Conservation (phyloP, 2,113 vertebrate genomes). For the Varanus komodoensis region DNA sequence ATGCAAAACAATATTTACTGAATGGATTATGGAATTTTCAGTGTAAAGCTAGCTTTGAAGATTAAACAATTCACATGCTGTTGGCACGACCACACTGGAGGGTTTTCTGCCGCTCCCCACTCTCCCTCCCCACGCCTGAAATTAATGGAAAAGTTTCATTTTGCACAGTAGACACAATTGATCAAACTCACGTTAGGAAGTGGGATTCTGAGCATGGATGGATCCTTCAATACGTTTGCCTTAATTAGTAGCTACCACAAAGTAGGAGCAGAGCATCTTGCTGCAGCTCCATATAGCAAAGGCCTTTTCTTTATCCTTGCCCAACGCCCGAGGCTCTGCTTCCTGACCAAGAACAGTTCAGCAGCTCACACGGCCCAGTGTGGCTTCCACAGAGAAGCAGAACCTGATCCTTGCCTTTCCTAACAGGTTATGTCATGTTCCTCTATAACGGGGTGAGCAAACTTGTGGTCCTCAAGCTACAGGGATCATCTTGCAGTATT, state of each 20-base stretch:
- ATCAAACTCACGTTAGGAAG: neutral
- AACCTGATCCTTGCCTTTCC: neutral
- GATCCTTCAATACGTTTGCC: constrained; percentile 11
- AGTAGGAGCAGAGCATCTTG: neutral
- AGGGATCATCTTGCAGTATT: no score
- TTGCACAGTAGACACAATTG: constrained; percentile 27
- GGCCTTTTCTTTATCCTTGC: neutral
- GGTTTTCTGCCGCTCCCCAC: neutral
- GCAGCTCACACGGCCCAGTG: no score
- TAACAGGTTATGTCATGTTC: neutral
- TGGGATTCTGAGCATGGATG: neutral
- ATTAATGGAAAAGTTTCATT: constrained; percentile 40
- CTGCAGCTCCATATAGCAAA: neutral
- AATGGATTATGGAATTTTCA: constrained; percentile 63
- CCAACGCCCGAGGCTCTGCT: neutral
- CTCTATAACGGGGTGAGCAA: neutral
- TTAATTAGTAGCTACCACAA: neutral
- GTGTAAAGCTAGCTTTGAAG: constrained; percentile 72
- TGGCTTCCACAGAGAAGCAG: neutral
- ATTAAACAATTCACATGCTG: constrained; percentile 62
- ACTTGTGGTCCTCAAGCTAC: no score
- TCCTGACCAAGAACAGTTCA: neutral
- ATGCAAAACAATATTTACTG: constrained; percentile 62
- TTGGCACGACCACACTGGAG: constrained; percentile 47
- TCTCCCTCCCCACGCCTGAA: constrained; percentile 7